Conservation (phyloP, 1,140 invertebrate species). For the Stegodyphus dumicola region DNA sequence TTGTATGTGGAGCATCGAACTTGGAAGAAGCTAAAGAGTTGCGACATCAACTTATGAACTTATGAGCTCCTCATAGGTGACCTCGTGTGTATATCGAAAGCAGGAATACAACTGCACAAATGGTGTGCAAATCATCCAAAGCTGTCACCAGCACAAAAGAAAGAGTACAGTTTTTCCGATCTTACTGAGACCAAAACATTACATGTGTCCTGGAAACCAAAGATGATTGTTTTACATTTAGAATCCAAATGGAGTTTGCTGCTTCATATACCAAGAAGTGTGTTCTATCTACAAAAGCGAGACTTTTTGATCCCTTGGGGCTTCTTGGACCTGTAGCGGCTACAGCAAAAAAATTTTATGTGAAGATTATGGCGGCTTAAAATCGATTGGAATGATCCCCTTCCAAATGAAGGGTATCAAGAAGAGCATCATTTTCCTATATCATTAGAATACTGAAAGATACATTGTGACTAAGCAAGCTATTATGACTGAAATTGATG, state of each 20-base stretch:
- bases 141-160: not conserved
- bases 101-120: not conserved
- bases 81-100: not conserved
- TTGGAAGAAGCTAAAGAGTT: constrained; percentile 59
- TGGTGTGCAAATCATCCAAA: constrained; percentile 12
- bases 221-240: not conserved
- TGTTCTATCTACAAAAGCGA: not conserved
- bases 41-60: not conserved
- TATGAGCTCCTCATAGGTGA: not conserved
- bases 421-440: not conserved
- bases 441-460: not conserved
- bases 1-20: constrained; percentile 59
- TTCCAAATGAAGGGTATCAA: constrained; percentile 34
- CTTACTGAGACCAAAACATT: not conserved
- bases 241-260: not conserved
- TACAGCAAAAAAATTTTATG: constrained; percentile 64
- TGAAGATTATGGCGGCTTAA: constrained; percentile 64
- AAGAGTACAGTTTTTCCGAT: not conserved
- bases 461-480: not conserved
- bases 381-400: constrained; percentile 63
- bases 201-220: not conserved
- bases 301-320: constrained; percentile 67
- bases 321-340: constrained; percentile 65
- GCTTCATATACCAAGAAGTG: not conserved
- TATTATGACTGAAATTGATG: not conserved